Conservation (phyloP, 2,888 invertebrate genomes). For the Idaea aversata region DNA sequence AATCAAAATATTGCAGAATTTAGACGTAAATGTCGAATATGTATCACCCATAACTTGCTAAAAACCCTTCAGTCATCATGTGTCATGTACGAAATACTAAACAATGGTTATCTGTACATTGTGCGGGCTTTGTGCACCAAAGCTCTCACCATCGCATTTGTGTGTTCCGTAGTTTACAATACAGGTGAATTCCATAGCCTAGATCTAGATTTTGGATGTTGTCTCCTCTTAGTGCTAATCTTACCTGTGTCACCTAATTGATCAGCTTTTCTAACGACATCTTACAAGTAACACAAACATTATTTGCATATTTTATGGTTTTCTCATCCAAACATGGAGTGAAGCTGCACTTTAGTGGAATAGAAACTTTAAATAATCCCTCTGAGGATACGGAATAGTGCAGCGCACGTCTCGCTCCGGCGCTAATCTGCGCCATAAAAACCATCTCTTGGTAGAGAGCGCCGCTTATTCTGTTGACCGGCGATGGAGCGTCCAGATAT, state of each 20-base stretch:
- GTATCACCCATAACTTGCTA: constrained; percentile 48
- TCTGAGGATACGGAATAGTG: constrained; percentile 54
- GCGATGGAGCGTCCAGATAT: constrained; percentile 61
- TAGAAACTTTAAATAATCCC: constrained; percentile 60
- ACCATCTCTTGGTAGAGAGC: constrained; percentile 44
- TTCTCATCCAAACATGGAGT: constrained; percentile 9
- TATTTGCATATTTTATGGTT: constrained; percentile 6
- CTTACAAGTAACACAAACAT: constrained; percentile 3
- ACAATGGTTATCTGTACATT: constrained; percentile 65
- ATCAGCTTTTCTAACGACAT: not conserved
- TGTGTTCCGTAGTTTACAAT: constrained; percentile 53
- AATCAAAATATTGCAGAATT: not conserved
- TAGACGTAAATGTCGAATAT: not conserved
- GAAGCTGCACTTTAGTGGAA: constrained; percentile 29
- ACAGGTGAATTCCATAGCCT: constrained; percentile 19
- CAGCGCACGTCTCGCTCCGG: constrained; percentile 43
- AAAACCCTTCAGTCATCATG: constrained; percentile 46
- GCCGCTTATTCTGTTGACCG: constrained; percentile 57
- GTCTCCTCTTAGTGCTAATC: not conserved
- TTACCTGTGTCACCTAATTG: not conserved
- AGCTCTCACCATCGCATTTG: constrained; percentile 53
- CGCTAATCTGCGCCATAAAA: constrained; percentile 61
- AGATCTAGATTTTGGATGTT: not conserved
- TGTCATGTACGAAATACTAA: constrained; percentile 56
- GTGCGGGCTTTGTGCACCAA: constrained; percentile 66